Base-by-base conservation (phyloP, 2,888 invertebrate species). In the Dichetophora obliterata region DNA sequence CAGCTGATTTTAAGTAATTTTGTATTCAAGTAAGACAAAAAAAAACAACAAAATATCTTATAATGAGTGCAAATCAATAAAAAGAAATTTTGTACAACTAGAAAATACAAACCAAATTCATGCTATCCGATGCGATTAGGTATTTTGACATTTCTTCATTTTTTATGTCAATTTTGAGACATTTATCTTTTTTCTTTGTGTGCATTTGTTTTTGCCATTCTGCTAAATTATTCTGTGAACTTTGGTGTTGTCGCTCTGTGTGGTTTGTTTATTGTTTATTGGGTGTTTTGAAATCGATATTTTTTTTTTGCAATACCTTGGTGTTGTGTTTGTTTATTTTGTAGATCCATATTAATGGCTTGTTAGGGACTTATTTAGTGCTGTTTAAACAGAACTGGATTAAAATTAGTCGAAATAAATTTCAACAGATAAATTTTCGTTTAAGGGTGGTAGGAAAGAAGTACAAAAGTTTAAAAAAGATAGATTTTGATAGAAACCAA, bases 141-240 rank as follows among this genome's bases (percentile, higher is more conserved):
- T 43, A 34, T 65, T 65, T 65, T 65, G 19, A 34, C 37, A 19
- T 65, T 16, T 65, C 24, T 8, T 65, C 19, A 34, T 65, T 34
- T 65, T 34, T 65, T 65, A 19, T 65, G 19, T 31, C 27, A 24
- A n/a, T 52, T 70, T 31, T 11, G 43, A 11, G 1, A 31, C 27
- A 19, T 27, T 70, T 70, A 5, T 70, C 19, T 70, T 52, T 5
- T 54, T 52, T n/a, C n/a, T 27, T 70, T 52, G 48, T 52, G 22
- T 54, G 11, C 3, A 31, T 31, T 31, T 31, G 5, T 31, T 31
- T 31, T 54, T 52, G 43, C 24, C 14, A n/a, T 52, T 54, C 43
- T 52, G 9, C 8, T 52, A 54, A 9, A 11, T 52, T 52, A 50
- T 70, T 9, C 16, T 52, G 9, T 52, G n/a, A 31, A 31, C 54